Evolutionary conservation across 2,113 vertebrate species (phyloP).

Genomic region (Hemicordylus capensis): DNA sequence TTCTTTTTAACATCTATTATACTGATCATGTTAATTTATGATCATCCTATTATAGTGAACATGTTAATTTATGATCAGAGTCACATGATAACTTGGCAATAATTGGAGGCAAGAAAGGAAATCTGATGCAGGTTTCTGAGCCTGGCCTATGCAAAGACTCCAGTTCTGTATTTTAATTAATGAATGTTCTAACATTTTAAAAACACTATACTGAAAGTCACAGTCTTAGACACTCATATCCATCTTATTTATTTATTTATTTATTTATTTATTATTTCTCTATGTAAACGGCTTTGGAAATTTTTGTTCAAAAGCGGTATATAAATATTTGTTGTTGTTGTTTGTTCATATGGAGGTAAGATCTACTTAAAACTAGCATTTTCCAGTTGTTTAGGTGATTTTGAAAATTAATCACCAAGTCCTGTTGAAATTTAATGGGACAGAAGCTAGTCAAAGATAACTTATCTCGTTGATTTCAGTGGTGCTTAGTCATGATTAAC

Average conservation of each 20-base stretch:
- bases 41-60: conserved; percentile 39
- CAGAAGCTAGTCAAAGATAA: too few relatives aligned
- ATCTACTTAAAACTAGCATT: not conserved
- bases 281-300: too few relatives aligned
- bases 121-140: conserved; percentile 47
- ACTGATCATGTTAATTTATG: conserved; percentile 57
- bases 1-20: conserved; percentile 54
- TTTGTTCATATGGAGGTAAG: not conserved
- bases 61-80: conserved; percentile 59
- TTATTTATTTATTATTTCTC: too few relatives aligned
- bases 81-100: conserved; percentile 21
- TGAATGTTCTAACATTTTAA: conserved; percentile 24
- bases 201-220: not conserved
- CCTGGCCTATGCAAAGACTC: conserved; percentile 24
- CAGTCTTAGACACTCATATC: not conserved
- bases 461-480: too few relatives aligned
- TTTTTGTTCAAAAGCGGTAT: too few relatives aligned
- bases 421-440: too few relatives aligned
- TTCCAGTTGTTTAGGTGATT: not conserved
- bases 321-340: too few relatives aligned
- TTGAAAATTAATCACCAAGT: not conserved
- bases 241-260: too few relatives aligned
- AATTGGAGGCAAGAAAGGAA: conserved; percentile 46
- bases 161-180: conserved; percentile 19
- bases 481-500: too few relatives aligned